phyloP scores from a whole-genome alignment of 2,888 invertebrate genomes.

The Chironomus tentans region DNA sequence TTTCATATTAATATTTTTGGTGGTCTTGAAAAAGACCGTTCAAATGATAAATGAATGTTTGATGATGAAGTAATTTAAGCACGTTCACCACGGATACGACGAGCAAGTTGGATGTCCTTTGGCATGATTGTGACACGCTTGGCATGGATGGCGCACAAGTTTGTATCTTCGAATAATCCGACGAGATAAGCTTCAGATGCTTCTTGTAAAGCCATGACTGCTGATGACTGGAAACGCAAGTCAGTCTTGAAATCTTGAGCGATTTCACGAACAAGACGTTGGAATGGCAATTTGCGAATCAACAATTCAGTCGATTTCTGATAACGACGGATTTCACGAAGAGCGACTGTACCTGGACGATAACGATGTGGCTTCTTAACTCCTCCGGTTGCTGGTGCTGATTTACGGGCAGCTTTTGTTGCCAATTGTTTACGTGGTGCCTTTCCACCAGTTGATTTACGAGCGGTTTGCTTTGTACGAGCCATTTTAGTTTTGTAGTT shows the following conservation, averaged over 20 bases:
- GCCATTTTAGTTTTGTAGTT: slow-evolving; percentile 56
- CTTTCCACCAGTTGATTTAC: slow-evolving; percentile 95
- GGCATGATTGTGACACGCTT: slow-evolving; percentile 97
- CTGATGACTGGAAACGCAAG: slow-evolving; percentile 90
- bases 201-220: slow-evolving; percentile 86
- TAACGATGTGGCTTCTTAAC: slow-evolving; percentile 97
- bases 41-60: slow-evolving; percentile 35
- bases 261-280: slow-evolving; percentile 92
- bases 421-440: slow-evolving; percentile 56
- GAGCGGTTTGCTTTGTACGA: slow-evolving; percentile 95
- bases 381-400: slow-evolving; percentile 88
- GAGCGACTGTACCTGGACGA: slow-evolving; percentile 92
- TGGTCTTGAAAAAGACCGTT: slow-evolving; percentile 11
- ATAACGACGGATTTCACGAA: slow-evolving; percentile 93
- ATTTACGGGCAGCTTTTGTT: slow-evolving; percentile 83
- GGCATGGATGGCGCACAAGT: slow-evolving; percentile 94
- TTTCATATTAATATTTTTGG: background rate
- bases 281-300: slow-evolving; percentile 92
- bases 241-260: slow-evolving; percentile 97
- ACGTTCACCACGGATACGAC: slow-evolving; percentile 93
- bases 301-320: slow-evolving; percentile 93
- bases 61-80: slow-evolving; percentile 42
- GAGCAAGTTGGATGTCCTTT: slow-evolving; percentile 92
- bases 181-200: slow-evolving; percentile 86
- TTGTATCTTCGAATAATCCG: slow-evolving; percentile 94